Evolutionary conservation across 2,888 invertebrate species (phyloP).

Genomic region (Sinhomidia bicolor): DNA sequence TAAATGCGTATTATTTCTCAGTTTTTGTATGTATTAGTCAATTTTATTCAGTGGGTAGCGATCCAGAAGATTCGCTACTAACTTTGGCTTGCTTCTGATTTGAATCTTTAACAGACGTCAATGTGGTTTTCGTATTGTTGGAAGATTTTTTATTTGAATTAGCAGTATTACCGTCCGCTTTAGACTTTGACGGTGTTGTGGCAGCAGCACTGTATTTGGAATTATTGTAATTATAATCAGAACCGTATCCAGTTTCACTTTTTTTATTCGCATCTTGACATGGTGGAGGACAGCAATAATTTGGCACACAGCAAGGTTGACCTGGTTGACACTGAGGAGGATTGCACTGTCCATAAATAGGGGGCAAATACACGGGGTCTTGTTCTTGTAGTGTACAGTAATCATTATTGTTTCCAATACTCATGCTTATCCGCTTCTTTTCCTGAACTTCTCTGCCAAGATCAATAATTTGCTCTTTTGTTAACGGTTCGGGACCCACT

Average conservation of each 20-base stretch:
- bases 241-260: neutral
- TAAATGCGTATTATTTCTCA: too few relatives aligned
- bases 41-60: neutral
- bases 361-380: conserved; percentile 62
- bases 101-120: neutral
- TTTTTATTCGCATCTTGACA: neutral
- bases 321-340: conserved; percentile 10
- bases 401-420: neutral
- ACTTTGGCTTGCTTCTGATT: neutral
- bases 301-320: conserved; percentile 17
- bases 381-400: conserved; percentile 20
- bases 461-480: conserved; percentile 1
- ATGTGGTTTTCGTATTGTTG: too few relatives aligned
- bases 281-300: neutral
- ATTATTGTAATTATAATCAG: neutral
- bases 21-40: too few relatives aligned
- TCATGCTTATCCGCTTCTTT: neutral
- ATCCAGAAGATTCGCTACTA: neutral
- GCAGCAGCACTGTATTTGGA: neutral
- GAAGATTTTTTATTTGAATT: too few relatives aligned
- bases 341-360: conserved; percentile 58
- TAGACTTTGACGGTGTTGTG: neutral
- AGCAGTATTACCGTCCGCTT: neutral
- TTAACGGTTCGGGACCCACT: conserved; percentile 6
- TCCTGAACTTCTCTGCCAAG: neutral